A percentile compares a stretch with the other conserved stretches of the same genome.
Conservation (phyloP, 2,888 invertebrate species). For the Macaria liturata region DNA sequence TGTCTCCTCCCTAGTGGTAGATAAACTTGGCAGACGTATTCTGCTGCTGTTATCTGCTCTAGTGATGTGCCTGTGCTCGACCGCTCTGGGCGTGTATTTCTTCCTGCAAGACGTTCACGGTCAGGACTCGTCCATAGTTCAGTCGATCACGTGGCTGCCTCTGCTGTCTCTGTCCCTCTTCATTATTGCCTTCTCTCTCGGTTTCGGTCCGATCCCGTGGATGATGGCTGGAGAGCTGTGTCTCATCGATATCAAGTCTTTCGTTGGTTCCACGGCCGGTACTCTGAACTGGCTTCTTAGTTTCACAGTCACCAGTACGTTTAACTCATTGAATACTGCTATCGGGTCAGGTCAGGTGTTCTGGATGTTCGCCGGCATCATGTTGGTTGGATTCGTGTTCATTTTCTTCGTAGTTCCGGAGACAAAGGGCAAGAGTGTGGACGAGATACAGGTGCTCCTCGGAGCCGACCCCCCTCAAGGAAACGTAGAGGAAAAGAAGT, state of each 20-base stretch:
- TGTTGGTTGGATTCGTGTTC: conserved; percentile 86
- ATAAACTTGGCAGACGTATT: conserved; percentile 90
- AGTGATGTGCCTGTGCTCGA: conserved; percentile 87
- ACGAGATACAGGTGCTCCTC: conserved; percentile 84
- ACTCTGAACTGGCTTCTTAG: conserved; percentile 92
- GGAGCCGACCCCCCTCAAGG: conserved; percentile 58
- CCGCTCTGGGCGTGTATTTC: conserved; percentile 89
- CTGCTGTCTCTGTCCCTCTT: conserved; percentile 89
- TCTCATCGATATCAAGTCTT: conserved; percentile 89
- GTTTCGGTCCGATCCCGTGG: conserved; percentile 95
- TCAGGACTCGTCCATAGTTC: conserved; percentile 59
- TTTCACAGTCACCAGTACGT: conserved; percentile 91
- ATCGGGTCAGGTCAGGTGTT: conserved; percentile 87
- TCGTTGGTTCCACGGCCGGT: conserved; percentile 90
- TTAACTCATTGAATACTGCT: conserved; percentile 78
- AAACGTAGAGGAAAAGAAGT: conserved; percentile 59
- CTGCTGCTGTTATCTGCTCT: conserved; percentile 88
- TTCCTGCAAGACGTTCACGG: conserved; percentile 67
- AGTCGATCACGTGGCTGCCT: conserved; percentile 88
- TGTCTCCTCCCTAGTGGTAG: conserved; percentile 89
- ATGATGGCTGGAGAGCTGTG: conserved; percentile 92
- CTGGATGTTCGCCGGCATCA: conserved; percentile 88
- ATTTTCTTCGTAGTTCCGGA: conserved; percentile 87
- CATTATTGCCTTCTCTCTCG: conserved; percentile 91
- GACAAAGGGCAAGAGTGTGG: conserved; percentile 87